Evolutionary conservation across 2,797 vertebrate species (phyloP), one percentile per base, ranked within the genome.

Genomic region (Gallinago nigripennis): DNA sequence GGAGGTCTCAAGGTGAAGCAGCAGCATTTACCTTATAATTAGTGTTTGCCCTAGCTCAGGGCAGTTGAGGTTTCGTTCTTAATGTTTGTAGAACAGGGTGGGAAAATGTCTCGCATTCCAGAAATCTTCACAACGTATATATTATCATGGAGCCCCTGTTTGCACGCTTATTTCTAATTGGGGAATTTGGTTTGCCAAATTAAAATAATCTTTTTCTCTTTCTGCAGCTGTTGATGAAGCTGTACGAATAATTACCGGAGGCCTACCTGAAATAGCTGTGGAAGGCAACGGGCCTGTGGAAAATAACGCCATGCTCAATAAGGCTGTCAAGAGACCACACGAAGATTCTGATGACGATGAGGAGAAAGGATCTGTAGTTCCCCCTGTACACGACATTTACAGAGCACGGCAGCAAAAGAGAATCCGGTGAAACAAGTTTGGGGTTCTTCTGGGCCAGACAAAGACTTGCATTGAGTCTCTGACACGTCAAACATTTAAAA

Each of bases 311-410:
- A 90, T 98, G 16, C 97, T 98, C 94, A 98, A 97, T 83, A 99
- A 99, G 98, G 97, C 99, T 37, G 98, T 99, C n/a, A 99, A 99
- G 97, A 99, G 99, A 98, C 98, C 99, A 84, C 99, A 99, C 0
- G 99, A 99, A 24, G 99, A 99, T 91, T 99, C 99, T 0, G 99
- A 99, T 0, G 99, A 99, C 13, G 99, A 99, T 1, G 99, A 99
- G 77, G 99, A 99, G 95, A 99, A 99, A 97, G 99, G 99, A 45
- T 98, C 99, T 0, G 98, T 99, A 15, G 99, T 99, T 33, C 99
- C 99, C 9, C 99, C 99, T 0, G 98, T 99, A 84, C 99, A 99
- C 7, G 99, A 99, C 98, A 99, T 99, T 96, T 99, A 99, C 98
- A 99, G 99, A 76, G 98, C 99, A 5, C 98, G 99, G 53, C 99